phyloP scores from a whole-genome alignment of 2,888 invertebrate species.

The Drosophila cracens region DNA sequence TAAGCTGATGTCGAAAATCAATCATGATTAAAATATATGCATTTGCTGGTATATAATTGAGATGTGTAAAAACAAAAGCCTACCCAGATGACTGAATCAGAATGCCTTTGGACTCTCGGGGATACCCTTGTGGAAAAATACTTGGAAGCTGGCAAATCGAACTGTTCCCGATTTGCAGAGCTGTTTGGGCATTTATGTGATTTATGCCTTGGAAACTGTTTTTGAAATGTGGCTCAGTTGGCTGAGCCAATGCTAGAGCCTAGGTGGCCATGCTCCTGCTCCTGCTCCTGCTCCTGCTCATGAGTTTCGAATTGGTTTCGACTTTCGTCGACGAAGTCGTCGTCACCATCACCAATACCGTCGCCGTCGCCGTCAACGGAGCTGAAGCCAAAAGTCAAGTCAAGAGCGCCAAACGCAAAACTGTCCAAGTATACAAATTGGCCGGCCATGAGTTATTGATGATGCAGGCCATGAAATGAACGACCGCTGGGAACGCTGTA shows the following conservation, averaged over 20 bases:
- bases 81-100: background rate
- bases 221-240: conserved; percentile 75
- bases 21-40: background rate
- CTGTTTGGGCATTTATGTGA: conserved; percentile 72
- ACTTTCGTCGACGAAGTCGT: conserved; percentile 45
- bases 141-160: conserved; percentile 70
- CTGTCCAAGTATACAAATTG: conserved; percentile 80
- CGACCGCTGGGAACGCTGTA: conserved; percentile 54
- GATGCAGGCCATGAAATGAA: conserved; percentile 76
- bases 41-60: background rate
- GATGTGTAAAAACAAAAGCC: background rate
- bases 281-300: conserved; percentile 35
- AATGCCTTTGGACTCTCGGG: background rate
- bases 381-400: conserved; percentile 69
- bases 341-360: conserved; percentile 19
- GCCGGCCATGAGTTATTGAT: conserved; percentile 79
- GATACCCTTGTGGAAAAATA: conserved; percentile 11
- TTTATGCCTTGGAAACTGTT: conserved; percentile 79
- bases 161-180: conserved; percentile 53
- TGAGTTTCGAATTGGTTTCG: conserved; percentile 57
- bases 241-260: conserved; percentile 35
- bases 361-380: conserved; percentile 12
- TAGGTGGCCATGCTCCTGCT: conserved; percentile 34
- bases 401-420: conserved; percentile 67
- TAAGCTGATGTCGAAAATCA: background rate